These are phyloP conservation scores for Platanista minor DNA, from an alignment of 2,113 vertebrate species.

Conservation along the genomic window DNA sequence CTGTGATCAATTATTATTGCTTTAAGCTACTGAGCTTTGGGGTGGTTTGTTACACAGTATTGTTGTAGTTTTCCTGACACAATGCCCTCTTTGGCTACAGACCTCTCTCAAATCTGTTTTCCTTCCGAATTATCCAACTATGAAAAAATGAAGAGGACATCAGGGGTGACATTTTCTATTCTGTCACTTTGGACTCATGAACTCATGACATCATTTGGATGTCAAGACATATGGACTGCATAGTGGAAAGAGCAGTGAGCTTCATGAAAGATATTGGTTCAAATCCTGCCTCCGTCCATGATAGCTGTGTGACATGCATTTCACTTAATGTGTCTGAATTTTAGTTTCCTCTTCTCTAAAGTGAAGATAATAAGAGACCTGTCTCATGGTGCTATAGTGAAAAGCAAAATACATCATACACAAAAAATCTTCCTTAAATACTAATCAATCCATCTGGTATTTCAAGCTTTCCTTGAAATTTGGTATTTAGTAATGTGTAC, in stretches of 20 bases:
- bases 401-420: neutral
- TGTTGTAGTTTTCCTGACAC: neutral
- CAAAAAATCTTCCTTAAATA: neutral
- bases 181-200: neutral
- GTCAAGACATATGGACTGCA: neutral
- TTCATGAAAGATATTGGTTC: neutral
- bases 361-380: neutral
- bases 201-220: neutral
- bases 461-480: neutral
- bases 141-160: neutral
- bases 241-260: neutral
- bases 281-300: neutral
- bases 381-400: neutral
- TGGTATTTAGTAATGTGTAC: neutral
- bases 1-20: neutral
- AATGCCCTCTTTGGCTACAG: neutral
- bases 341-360: constrained; percentile 16
- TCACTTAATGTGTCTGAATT: constrained; percentile 7
- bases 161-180: neutral
- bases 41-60: neutral
- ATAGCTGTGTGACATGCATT: neutral
- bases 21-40: neutral
- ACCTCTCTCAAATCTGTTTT: neutral
- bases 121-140: neutral
- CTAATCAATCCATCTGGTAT: neutral